Evolutionary conservation across 2,797 vertebrate genomes (phyloP), one percentile per base, ranked within the genome.

Genomic region (Podarcis siculus): DNA sequence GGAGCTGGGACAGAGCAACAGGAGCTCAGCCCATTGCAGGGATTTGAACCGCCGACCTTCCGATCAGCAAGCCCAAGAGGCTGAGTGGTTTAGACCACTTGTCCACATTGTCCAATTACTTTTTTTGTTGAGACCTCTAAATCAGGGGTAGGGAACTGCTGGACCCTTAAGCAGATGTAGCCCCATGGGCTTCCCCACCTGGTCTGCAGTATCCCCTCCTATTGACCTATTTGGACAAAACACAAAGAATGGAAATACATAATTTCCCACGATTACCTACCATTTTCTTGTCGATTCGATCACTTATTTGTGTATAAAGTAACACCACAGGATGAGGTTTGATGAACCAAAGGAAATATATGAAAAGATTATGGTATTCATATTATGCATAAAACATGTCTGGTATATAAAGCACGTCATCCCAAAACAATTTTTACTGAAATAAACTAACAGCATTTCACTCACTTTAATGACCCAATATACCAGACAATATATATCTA

Each of bases 271-370:
- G 81, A 82, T 10, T 58, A 55, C 21, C 61, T 64, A 64, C 61
- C 5, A 64, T 8, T 64, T 64, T 45, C 21, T 69, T 1, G 0
- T n/a, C 49, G 30, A 25, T n/a, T 42, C 5, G 78, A 8, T 83
- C 81, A 6, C 64, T 55, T 79, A 7, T 89, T 82, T 91, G 55
- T 75, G 25, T 37, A 61, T 55, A 75, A 84, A 17, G 4, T 84
- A 89, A 88, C 0, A 66, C 21, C 55, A 35, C 81, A n/a, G 9
- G 42, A 85, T 6, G 39, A 19, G 75, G 42, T 35, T 75, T 90
- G 90, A 39, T 92, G 66, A 93, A 85, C 0, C 0, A 67, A 85
- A 75, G 27, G 35, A 89, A 2, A 86, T 25, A 21, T 86, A 85
- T 73, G 85, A 83, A 73, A 42, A 4, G 73, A 75, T 0, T 85